Percentiles rank a stretch among this genome's conserved stretches.
phyloP scores from a whole-genome alignment of 2,797 vertebrate genomes.

The Dendrocincla fuliginosa region DNA sequence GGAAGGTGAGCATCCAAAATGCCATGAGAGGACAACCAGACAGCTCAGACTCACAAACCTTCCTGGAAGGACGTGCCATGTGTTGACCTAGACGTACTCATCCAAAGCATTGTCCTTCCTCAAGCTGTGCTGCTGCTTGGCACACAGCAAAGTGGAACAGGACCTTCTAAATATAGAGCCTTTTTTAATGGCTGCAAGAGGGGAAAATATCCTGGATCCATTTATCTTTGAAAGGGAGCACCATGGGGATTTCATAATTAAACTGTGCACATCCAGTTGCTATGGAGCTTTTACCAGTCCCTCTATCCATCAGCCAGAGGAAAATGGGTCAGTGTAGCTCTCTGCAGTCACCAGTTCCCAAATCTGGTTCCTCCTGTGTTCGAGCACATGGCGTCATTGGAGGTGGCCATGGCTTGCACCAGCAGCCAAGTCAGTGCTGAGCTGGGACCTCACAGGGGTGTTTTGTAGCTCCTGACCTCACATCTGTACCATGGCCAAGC shows the following conservation, averaged over 20 bases:
- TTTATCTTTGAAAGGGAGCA: conserved; percentile 6
- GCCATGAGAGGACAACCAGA: accelerated
- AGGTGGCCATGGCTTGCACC: background rate
- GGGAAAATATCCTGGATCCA: background rate
- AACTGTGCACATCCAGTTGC: conserved; percentile 59
- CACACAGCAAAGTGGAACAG: background rate
- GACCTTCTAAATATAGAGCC: conserved; percentile 50
- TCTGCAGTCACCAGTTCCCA: background rate
- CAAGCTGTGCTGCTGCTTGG: background rate
- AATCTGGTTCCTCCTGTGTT: background rate
- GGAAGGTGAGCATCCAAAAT: background rate
- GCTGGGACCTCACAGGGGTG: accelerated
- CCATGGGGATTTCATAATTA: conserved; percentile 50
- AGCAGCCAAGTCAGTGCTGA: background rate
- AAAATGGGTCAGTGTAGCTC: conserved; percentile 69
- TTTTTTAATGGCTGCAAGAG: background rate
- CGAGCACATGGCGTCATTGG: accelerated
- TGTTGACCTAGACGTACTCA: accelerated
- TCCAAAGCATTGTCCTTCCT: background rate
- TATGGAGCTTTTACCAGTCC: conserved; percentile 47
- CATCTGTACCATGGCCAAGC: background rate
- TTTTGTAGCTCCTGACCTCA: background rate
- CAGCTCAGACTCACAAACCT: background rate
- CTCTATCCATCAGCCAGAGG: conserved; percentile 35
- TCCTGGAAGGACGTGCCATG: background rate